A percentile compares a stretch with the other conserved stretches of the same genome.
Evolutionary conservation across 2,113 vertebrate genomes (phyloP).

Genomic region (Sander lucioperca): DNA sequence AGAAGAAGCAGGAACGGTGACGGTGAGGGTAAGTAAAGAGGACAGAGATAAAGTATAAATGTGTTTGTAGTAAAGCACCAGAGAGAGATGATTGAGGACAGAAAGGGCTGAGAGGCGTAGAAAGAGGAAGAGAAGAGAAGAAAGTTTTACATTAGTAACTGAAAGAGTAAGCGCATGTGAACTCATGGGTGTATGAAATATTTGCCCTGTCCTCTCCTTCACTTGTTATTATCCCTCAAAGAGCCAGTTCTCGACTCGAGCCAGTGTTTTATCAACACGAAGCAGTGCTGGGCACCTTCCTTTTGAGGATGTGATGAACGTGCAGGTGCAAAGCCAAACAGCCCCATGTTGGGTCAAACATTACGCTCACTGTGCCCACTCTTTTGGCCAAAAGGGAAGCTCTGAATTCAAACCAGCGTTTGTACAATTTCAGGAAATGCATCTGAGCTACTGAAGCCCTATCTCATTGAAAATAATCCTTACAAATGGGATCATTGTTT

Average conservation of each 20-base stretch:
- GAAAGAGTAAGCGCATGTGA: conserved; percentile 37
- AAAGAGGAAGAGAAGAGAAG: conserved; percentile 39
- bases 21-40: conserved; percentile 57
- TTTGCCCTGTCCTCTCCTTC: conserved; percentile 36
- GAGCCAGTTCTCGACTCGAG: conserved; percentile 31
- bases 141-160: conserved; percentile 56
- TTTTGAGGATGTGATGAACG: conserved; percentile 41
- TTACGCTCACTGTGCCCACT: background rate
- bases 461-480: background rate
- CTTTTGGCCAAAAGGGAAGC: background rate
- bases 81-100: conserved; percentile 43
- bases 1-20: conserved; percentile 35
- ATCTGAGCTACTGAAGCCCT: background rate
- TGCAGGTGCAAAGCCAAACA: conserved; percentile 27
- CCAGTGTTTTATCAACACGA: conserved; percentile 38
- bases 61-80: conserved; percentile 49
- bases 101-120: conserved; percentile 17
- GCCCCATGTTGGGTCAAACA: background rate
- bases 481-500: background rate
- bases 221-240: conserved; percentile 51
- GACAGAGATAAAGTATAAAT: conserved; percentile 65
- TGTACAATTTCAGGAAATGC: background rate
- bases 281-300: conserved; percentile 2
- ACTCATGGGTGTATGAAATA: conserved; percentile 61
- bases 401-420: conserved; percentile 17